phyloP scores from a whole-genome alignment of 2,113 vertebrate species.

The Xyrauchen texanus region DNA sequence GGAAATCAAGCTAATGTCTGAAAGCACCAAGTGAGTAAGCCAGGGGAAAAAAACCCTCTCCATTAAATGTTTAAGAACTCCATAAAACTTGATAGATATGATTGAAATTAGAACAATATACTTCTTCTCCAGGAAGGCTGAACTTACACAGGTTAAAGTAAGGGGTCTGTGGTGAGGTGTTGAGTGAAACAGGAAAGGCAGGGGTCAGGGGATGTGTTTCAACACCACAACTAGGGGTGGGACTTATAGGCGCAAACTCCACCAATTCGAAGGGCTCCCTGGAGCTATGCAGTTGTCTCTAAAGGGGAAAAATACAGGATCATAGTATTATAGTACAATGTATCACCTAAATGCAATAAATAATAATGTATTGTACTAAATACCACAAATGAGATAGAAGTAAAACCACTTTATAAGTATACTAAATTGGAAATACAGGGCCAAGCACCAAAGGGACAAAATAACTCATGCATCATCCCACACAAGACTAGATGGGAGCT shows the following conservation, averaged over 20 bases:
- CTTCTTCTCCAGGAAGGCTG: constrained; percentile 54
- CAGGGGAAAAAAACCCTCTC: too few relatives aligned
- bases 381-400: not conserved
- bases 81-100: too few relatives aligned
- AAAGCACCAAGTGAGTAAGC: too few relatives aligned
- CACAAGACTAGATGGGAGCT: too few relatives aligned
- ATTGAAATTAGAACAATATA: too few relatives aligned
- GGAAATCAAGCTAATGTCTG: too few relatives aligned
- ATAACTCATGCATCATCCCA: too few relatives aligned
- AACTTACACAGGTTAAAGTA: constrained; percentile 74
- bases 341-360: not conserved
- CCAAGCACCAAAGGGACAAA: too few relatives aligned
- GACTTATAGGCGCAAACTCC: constrained; percentile 75
- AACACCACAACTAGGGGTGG: constrained; percentile 78
- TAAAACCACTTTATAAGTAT: not conserved
- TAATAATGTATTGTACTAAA: not conserved
- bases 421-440: too few relatives aligned
- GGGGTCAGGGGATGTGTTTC: constrained; percentile 76
- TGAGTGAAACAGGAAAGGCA: constrained; percentile 69
- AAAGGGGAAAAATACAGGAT: constrained; percentile 23
- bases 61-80: too few relatives aligned
- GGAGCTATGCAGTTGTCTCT: constrained; percentile 90
- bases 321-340: constrained; percentile 15
- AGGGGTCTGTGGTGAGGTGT: constrained; percentile 75
- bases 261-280: constrained; percentile 88